Base-by-base conservation (phyloP, 2,888 invertebrate genomes). In the Calliphora vomitoria region DNA sequence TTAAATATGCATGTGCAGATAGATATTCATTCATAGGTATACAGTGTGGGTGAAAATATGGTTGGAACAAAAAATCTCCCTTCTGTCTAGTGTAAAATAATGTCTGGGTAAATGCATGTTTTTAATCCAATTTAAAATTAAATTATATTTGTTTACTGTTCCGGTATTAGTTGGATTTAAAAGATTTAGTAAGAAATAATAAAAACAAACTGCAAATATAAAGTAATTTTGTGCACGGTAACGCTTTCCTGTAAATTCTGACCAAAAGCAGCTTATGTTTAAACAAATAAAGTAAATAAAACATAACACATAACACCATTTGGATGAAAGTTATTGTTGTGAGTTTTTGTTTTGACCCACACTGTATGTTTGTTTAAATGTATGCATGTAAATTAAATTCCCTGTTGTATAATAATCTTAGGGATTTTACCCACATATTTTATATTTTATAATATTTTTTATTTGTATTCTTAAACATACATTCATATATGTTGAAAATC, bases 351-450 rank as follows among this genome's bases (percentile, higher is more conserved):
- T 60, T 31, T 60, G 31, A 2, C 6, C 13, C 15, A 55, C 8
- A 55, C 55, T 55, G 55, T 55, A 18, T 55, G 20, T 35, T 35
- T 35, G 35, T 35, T 35, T 35, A 35, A 15, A 55, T 20, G 10
- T 55, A 20, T 35, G 15, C 5, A 60, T 15, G 60, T 60, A 35
- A 20, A 35, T 60, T 35, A 60, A 35, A 25, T 64, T 64, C 64
- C 64, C 64, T 64, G 20, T 41, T 64, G 41, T 64, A 64, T 64
- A 41, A 64, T 41, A 41, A 64, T 41, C 64, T 18, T n/a, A 41
- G 35, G 41, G 38, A 64, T 64, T 41, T 64, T 60, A 2, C 60
- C 31, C 31, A 60, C 60, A 60, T 31, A 31, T 60, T 60, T 60
- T 60, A 60, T 31, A 31, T 60, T 60, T 60, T 60, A 60, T 60